Conservation (phyloP, 2,797 vertebrate genomes). For the Sarcophilus harrisii region DNA sequence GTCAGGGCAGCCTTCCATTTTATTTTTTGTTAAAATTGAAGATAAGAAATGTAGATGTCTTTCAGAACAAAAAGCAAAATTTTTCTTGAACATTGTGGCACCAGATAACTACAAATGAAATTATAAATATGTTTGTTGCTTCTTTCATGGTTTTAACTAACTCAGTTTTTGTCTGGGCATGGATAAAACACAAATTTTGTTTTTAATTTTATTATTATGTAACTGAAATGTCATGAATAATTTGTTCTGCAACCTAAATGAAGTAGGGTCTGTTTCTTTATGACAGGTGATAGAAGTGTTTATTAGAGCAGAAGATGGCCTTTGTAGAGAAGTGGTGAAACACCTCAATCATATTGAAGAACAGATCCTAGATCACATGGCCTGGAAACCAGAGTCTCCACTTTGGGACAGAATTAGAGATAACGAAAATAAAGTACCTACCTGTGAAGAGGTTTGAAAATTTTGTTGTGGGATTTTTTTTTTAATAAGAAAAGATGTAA, state of each 20-base stretch:
- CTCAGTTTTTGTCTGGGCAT: constrained; percentile 12
- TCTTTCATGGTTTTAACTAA: constrained; percentile 16
- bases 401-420: constrained; percentile 91
- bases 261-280: constrained; percentile 1
- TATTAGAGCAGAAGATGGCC: constrained; percentile 92
- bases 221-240: constrained; percentile 48
- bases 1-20: constrained; percentile 13
- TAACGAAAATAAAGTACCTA: constrained; percentile 90
- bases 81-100: background rate
- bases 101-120: background rate
- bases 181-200: constrained; percentile 9
- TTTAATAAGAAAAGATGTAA: background rate
- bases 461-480: background rate
- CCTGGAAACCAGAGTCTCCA: constrained; percentile 90
- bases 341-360: constrained; percentile 95
- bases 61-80: constrained; percentile 34
- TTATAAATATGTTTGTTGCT: constrained; percentile 20
- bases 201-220: constrained; percentile 20
- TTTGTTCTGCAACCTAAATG: constrained; percentile 42
- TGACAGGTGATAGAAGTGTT: constrained; percentile 93
- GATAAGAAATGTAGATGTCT: constrained; percentile 22
- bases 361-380: constrained; percentile 93
- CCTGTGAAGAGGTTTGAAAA: constrained; percentile 91
- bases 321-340: constrained; percentile 94
- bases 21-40: constrained; percentile 42